These are phyloP conservation scores for Pholis gunnellus DNA, from an alignment of 2,113 vertebrate species.

Conservation along the genomic window DNA sequence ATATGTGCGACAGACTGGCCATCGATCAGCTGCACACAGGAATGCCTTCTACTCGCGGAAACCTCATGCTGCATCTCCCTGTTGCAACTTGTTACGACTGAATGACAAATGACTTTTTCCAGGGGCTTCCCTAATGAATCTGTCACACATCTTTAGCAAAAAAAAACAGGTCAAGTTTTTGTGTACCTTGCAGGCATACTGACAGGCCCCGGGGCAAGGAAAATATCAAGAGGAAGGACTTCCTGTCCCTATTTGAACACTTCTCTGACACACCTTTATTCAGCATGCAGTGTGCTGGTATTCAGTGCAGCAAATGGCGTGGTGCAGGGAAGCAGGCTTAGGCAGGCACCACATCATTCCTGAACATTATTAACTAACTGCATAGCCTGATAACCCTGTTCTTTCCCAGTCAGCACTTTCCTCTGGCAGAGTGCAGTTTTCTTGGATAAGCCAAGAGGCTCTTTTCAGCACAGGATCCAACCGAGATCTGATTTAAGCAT, in stretches of 20 bases:
- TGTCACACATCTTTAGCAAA: constrained; percentile 19
- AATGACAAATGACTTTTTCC: constrained; percentile 57
- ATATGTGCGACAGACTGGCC: constrained; percentile 8
- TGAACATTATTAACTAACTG: constrained; percentile 61
- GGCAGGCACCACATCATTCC: constrained; percentile 67
- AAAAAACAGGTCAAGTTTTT: constrained; percentile 6
- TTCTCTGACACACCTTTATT: constrained; percentile 34
- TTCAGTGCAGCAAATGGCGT: constrained; percentile 14
- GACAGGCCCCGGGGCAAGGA: constrained; percentile 3
- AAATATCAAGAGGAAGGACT: constrained; percentile 43
- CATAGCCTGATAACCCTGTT: constrained; percentile 47
- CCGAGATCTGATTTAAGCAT: constrained; percentile 52
- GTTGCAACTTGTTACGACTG: constrained; percentile 53
- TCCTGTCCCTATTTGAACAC: constrained; percentile 24
- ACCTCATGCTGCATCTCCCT: constrained; percentile 24
- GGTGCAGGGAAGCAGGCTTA: constrained; percentile 55
- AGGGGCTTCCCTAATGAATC: constrained; percentile 32
- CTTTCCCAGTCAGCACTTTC: constrained; percentile 65
- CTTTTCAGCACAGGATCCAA: constrained; percentile 47
- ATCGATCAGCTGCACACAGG: constrained; percentile 61
- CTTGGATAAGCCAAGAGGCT: constrained; percentile 35
- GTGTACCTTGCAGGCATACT: not conserved
- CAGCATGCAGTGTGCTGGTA: constrained; percentile 35
- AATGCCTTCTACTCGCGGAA: constrained; percentile 26
- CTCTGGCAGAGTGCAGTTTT: constrained; percentile 43